Base-by-base conservation (phyloP, 2,888 invertebrate genomes). In the Hybos culiciformis region DNA sequence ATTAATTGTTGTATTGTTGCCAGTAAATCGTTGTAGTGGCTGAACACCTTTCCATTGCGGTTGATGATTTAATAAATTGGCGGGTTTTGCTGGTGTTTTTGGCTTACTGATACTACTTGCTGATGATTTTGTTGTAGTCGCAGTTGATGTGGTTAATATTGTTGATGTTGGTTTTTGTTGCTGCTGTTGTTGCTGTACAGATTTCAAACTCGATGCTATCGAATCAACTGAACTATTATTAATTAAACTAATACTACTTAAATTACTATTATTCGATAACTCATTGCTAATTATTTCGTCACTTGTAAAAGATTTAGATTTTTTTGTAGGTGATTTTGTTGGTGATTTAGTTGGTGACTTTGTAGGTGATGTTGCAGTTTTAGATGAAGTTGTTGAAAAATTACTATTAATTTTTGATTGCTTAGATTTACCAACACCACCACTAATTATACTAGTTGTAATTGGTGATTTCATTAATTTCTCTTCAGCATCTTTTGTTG, bases 31-130 rank as follows among this genome's bases (percentile, higher is more conserved):
- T 54, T 74, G 75, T n/a, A n/a, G n/a, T n/a, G n/a, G n/a, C 56
- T 77, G 77, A 29, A n/a, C n/a, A 39, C 77, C 59, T 26, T 77
- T 76, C 76, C 77, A 77, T 43, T 75, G 73, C 46, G 72, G 70
- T 45, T 46, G 36, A 36, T 36, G 51, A 51, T 56, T 47, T 43
- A 52, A 39, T 48, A 55, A 46, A 49, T 50, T 51, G 41, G 56
- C 52, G 38, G 55, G 53, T 46, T 55, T 55, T 14, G 53, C 54
- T 14, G 56, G 55, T 38, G 53, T 56, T 46, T 55, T 53, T 17
- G 54, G 53, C 37, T 54, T 54, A 36, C 40, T 41, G 19, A n/a
- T 29, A n/a, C n/a, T n/a, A 11, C 43, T 19, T 37, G 33, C 39
- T 19, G 44, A 39, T 42, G 46, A 37, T 42, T 37, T 19, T 42